Conservation (phyloP, 2,888 invertebrate genomes). For the Pristionchus japonicus region DNA sequence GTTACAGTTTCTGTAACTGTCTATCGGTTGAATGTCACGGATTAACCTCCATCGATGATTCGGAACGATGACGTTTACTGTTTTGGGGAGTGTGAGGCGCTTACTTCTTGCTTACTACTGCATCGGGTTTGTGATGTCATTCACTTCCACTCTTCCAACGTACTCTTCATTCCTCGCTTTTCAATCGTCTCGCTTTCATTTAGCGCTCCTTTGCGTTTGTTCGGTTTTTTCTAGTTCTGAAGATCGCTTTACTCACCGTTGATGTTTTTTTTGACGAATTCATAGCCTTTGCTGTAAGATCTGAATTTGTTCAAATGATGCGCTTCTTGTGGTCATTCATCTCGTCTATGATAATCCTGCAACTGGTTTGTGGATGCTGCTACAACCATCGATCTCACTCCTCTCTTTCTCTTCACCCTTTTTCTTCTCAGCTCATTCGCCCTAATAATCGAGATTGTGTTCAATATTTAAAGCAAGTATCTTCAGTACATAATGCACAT, state of each 20-base stretch:
- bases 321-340: neutral
- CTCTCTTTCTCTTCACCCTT: neutral
- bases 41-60: too few relatives aligned
- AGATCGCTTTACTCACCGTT: too few relatives aligned
- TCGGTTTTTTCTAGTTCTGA: neutral
- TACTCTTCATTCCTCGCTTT: neutral
- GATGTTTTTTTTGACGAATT: neutral
- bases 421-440: slow-evolving; percentile 9
- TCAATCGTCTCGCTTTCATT: neutral
- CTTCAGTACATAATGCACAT: too few relatives aligned
- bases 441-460: neutral
- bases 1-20: neutral
- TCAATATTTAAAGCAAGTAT: too few relatives aligned
- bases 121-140: slow-evolving; percentile 39
- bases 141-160: neutral
- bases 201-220: neutral
- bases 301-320: neutral
- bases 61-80: neutral
- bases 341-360: neutral
- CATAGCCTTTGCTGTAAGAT: too few relatives aligned
- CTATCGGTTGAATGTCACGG: too few relatives aligned
- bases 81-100: neutral
- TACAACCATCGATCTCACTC: neutral
- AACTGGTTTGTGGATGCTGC: neutral
- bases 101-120: neutral